Conservation (phyloP, 2,113 vertebrate genomes). For the Isurus oxyrinchus region DNA sequence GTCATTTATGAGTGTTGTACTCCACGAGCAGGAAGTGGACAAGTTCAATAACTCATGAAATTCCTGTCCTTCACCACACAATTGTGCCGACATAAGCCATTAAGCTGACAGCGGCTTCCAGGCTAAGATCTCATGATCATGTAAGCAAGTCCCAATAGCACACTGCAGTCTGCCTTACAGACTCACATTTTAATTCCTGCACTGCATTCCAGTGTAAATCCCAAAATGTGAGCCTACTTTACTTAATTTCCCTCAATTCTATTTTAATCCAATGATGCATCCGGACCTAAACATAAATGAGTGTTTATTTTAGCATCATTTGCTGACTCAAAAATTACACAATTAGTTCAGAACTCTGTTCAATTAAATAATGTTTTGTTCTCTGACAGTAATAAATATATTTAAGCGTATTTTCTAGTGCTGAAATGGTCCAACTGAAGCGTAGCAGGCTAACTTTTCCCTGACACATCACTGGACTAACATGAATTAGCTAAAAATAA, state of each 20-base stretch:
- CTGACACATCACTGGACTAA: not conserved
- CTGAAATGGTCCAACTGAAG: not conserved
- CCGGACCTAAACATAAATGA: not conserved
- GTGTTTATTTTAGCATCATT: not conserved
- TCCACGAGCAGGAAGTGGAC: not conserved
- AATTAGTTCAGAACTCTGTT: not conserved
- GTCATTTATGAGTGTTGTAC: not conserved
- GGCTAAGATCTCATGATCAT: not conserved
- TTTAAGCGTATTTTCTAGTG: not conserved
- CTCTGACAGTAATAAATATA: not conserved
- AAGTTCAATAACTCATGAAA: slow-evolving; percentile 17
- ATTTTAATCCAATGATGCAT: not conserved
- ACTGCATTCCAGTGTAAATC: not conserved
- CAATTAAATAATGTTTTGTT: not conserved
- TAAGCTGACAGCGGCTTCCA: not conserved
- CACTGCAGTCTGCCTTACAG: not conserved
- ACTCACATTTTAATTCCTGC: not conserved
- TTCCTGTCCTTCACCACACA: slow-evolving; percentile 3
- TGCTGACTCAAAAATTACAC: not conserved
- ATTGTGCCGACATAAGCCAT: not conserved
- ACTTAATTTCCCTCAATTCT: not conserved
- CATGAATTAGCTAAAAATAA: not conserved
- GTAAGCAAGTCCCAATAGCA: not conserved
- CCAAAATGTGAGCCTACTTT: not conserved
- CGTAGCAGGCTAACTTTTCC: not conserved